Evolutionary conservation across 1,140 invertebrate genomes (phyloP), one percentile per base, ranked within the genome.

Genomic region (Brachionus rotundiformis): DNA sequence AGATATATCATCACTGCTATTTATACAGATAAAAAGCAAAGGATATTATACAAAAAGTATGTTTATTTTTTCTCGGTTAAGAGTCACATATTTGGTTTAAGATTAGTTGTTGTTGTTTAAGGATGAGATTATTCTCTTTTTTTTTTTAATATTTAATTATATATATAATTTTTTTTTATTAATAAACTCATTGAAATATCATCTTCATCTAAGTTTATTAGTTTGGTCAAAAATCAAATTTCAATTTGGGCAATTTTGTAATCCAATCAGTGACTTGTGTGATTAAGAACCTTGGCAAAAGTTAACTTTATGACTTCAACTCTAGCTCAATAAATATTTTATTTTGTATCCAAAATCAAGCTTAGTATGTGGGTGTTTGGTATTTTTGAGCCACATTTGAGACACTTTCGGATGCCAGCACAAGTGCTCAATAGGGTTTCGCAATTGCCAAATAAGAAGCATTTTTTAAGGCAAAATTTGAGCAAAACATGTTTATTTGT

Each of bases 51-150:
- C 47, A 54, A 54, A 54, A 49, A 49, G 47, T 49, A 23, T 49
- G 47, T 49, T 49, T 49, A 49, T 49, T 49, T 49, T 49, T 49
- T 49, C 47, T 49, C 47, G 47, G 47, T 19, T 49, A 49, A 49
- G 47, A 49, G 16, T 49, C 8, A 54, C 47, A 54, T 54, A 54
- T 54, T 54, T 54, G 47, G 47, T 54, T n/a, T 54, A 54, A 54
- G 47, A 54, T 54, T 54, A 54, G 36, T n/a, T 19, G 8, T 54
- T 54, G 16, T 54, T 54, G 47, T 54, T 54, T 54, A 54, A 19
- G 19, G 47, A 54, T 54, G n/a, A 54, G 47, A 54, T 23, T 54
- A 19, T 54, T 16, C 7, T 23, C 13, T 39, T 39, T 39, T 2
- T 39, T 39, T 39, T 39, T 36, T n/a, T n/a, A n/a, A n/a, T n/a